phyloP scores from a whole-genome alignment of 2,113 vertebrate species.

The Oncorhynchus keta region DNA sequence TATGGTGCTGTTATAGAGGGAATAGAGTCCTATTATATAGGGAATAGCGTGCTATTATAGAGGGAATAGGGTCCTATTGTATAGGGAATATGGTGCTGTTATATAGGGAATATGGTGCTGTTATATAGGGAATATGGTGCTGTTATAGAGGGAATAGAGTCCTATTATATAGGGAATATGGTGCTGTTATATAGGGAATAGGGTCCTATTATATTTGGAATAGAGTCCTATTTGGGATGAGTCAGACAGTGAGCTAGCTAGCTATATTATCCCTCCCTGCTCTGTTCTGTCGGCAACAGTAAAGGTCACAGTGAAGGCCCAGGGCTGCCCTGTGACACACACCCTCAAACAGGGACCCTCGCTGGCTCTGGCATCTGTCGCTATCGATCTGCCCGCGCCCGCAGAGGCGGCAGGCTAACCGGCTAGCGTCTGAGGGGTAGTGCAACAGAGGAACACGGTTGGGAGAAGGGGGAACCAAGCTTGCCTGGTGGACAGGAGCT shows the following conservation, averaged over 20 bases:
- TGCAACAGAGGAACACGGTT: constrained; percentile 21
- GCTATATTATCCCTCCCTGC: neutral
- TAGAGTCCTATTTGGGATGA: neutral
- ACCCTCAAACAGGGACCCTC: constrained; percentile 67
- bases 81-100: too few species aligned
- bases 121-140: too few species aligned
- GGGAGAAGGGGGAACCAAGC: constrained; percentile 27
- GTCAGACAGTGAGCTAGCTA: neutral
- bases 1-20: too few species aligned
- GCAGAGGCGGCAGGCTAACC: constrained; percentile 63
- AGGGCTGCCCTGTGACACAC: constrained; percentile 67
- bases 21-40: too few species aligned
- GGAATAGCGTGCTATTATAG: too few species aligned
- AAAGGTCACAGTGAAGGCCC: constrained; percentile 72
- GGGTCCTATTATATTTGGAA: too few species aligned
- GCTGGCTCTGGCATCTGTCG: constrained; percentile 76
- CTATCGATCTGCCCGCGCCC: constrained; percentile 64
- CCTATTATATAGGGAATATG: too few species aligned
- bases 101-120: too few species aligned
- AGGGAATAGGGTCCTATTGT: too few species aligned
- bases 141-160: too few species aligned
- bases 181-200: too few species aligned
- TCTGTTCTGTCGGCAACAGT: constrained; percentile 39
- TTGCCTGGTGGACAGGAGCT: constrained; percentile 78
- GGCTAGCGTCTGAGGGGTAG: constrained; percentile 69